These are phyloP conservation scores for Diadema setosum DNA, from an alignment of 35 echinoderm and acorn worm genomes.

Conservation along the genomic window DNA sequence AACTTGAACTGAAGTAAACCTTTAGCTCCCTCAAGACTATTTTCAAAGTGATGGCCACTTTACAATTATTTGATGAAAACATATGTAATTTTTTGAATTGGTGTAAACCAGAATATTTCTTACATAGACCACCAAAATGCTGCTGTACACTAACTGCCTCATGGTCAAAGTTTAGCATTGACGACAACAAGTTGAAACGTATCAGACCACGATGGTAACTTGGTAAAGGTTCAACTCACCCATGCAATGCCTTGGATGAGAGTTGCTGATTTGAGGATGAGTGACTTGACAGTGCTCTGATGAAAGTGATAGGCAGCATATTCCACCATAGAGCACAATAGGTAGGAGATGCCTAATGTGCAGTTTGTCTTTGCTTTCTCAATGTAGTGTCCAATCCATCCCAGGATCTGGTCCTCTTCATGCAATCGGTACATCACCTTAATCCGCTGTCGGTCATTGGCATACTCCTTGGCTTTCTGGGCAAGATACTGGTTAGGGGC, in stretches of 20 bases:
- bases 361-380: constrained; percentile 16
- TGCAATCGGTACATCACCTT: constrained; percentile 51
- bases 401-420: constrained; percentile 65
- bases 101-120: too few relatives aligned
- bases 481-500: constrained; percentile 42
- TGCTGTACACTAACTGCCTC: too few relatives aligned
- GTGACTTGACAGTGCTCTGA: constrained; percentile 24
- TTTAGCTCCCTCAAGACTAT: too few relatives aligned
- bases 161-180: too few relatives aligned
- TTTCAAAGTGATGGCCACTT: too few relatives aligned
- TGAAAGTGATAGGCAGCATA: constrained; percentile 56
- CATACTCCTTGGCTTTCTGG: constrained; percentile 68
- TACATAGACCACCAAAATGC: too few relatives aligned
- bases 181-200: too few relatives aligned
- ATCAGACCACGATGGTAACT: too few relatives aligned
- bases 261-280: constrained; percentile 41
- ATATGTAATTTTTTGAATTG: too few relatives aligned
- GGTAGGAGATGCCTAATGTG: constrained; percentile 23
- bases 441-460: constrained; percentile 32
- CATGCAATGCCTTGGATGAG: constrained; percentile 66
- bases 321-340: constrained; percentile 52
- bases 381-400: constrained; percentile 10
- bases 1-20: too few relatives aligned
- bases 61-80: too few relatives aligned
- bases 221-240: too few relatives aligned